A percentile compares a stretch with the other conserved stretches of the same genome.
phyloP scores from a whole-genome alignment of 2,797 vertebrate genomes.

The Scolopax bukidnonensis region DNA sequence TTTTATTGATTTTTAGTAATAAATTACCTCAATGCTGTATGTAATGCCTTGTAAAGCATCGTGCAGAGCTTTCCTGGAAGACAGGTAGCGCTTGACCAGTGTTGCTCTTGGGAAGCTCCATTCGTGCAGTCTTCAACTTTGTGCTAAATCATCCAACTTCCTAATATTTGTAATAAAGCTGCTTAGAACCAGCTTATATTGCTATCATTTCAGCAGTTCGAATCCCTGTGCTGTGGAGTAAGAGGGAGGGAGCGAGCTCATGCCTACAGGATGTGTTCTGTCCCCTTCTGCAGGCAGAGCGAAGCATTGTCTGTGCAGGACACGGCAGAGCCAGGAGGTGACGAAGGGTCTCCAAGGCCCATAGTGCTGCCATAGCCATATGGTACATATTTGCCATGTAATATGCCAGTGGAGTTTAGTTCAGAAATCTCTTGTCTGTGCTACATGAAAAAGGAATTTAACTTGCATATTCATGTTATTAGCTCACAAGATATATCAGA shows the following conservation, averaged over 20 bases:
- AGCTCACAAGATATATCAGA: neutral
- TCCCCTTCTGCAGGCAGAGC: neutral
- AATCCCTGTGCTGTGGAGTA: neutral
- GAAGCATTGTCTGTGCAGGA: fast-evolving
- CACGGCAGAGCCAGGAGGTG: neutral
- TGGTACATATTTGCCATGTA: neutral
- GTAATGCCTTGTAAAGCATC: neutral
- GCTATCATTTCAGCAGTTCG: neutral
- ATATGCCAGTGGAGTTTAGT: neutral
- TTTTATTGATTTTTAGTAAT: neutral
- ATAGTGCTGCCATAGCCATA: fast-evolving
- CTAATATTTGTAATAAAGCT: neutral
- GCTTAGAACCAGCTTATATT: neutral
- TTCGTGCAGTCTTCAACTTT: neutral
- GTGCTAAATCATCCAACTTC: neutral
- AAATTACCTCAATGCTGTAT: neutral
- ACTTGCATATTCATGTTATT: neutral
- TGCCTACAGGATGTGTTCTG: neutral
- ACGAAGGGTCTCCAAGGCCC: neutral
- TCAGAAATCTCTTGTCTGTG: neutral
- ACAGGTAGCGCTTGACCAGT: neutral
- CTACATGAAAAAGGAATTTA: neutral
- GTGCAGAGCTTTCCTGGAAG: neutral
- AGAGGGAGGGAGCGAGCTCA: neutral
- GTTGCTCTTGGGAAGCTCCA: neutral